Percentiles rank a stretch among this genome's conserved stretches.
Evolutionary conservation across 2,797 vertebrate species (phyloP).

Genomic region (Anomalospiza imberbis): DNA sequence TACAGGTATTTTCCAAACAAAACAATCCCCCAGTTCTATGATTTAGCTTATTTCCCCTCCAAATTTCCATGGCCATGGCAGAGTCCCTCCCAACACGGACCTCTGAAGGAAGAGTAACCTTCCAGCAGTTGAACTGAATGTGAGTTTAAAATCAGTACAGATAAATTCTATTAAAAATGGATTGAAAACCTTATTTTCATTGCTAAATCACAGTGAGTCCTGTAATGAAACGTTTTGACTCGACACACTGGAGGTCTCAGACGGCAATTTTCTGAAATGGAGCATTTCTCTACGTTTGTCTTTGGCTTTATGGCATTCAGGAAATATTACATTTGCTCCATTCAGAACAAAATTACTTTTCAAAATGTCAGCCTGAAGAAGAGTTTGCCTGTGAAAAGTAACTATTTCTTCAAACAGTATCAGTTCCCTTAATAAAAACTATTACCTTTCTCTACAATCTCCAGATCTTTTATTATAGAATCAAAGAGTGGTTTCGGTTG

Average conservation of each 20-base stretch:
- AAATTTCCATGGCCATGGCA: not conserved
- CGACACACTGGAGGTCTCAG: not conserved
- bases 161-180: conserved; percentile 5
- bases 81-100: not conserved
- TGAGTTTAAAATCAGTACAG: not conserved
- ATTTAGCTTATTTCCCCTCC: not conserved
- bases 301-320: not conserved
- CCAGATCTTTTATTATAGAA: not conserved
- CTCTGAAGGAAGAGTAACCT: not conserved
- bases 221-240: not conserved
- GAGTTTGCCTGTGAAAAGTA: conserved; percentile 31
- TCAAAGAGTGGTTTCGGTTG: not conserved
- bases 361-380: conserved; percentile 49
- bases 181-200: not conserved
- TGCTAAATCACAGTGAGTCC: not conserved
- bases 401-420: conserved; percentile 7
- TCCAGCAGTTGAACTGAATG: not conserved
- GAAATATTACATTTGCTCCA: conserved; percentile 1
- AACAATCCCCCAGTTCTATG: not conserved
- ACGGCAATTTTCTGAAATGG: not conserved
- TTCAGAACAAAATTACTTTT: conserved; percentile 37
- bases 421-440: not conserved
- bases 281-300: not conserved
- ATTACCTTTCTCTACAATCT: not conserved
- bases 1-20: not conserved